Evolutionary conservation across 2,888 invertebrate species (phyloP).

Genomic region (Acronicta leporina): DNA sequence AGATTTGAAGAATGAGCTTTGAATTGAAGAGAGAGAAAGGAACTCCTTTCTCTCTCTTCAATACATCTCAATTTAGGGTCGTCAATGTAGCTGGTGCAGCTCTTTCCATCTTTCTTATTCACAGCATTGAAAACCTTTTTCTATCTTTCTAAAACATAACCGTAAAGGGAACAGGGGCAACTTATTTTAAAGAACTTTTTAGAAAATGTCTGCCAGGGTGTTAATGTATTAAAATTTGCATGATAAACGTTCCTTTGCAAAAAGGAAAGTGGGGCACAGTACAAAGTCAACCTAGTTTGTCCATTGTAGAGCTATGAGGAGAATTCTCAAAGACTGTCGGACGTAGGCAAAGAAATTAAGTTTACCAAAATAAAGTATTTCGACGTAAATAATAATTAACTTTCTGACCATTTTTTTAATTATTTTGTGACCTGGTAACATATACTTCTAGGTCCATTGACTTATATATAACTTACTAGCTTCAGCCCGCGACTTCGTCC

Average conservation of each 20-base stretch:
- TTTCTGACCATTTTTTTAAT: not conserved
- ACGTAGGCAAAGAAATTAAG: conserved; percentile 18
- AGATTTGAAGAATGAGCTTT: too few species aligned
- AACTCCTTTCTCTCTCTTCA: too few species aligned
- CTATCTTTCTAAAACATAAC: too few species aligned
- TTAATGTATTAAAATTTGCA: conserved; percentile 36
- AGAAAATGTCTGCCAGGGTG: conserved; percentile 5
- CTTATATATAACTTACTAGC: too few species aligned
- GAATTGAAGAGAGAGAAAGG: too few species aligned
- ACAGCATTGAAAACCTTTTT: too few species aligned
- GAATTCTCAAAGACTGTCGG: conserved; percentile 7
- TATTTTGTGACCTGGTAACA: too few species aligned
- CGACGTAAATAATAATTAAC: not conserved
- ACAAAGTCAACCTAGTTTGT: conserved; percentile 36
- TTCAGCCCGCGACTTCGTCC: too few species aligned
- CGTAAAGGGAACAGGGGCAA: not conserved
- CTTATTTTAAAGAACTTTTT: not conserved
- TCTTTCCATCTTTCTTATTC: too few species aligned
- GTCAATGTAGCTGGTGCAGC: too few species aligned
- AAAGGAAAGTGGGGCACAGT: conserved; percentile 31
- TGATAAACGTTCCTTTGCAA: conserved; percentile 33
- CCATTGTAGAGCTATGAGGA: conserved; percentile 2
- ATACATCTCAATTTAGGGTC: too few species aligned
- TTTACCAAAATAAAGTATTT: conserved; percentile 2
- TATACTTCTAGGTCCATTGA: too few species aligned